Evolutionary conservation across 2,797 vertebrate genomes (phyloP), one percentile per base, ranked within the genome.

Genomic region (Melopsittacus undulatus): DNA sequence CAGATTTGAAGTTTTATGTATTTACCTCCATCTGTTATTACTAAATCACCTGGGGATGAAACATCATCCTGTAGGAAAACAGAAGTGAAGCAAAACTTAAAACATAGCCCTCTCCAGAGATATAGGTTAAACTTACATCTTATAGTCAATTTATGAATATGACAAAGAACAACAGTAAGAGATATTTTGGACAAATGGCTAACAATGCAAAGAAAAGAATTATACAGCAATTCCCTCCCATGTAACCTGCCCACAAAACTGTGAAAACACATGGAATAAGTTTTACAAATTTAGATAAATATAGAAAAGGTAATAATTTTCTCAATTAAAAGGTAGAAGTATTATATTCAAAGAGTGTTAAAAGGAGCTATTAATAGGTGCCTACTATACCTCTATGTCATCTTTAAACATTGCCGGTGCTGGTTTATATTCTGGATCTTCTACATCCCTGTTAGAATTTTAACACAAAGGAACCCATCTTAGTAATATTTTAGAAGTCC

Each of bases 361-460:
- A 54, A 90, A 85, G 15, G 9, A 89, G n/a, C 19, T 36, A 46
- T 73, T 77, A 67, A 54, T 10, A 59, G 46, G 40, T 79, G 75
- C 12, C 62, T 45, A 78, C 45, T 94, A 81, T 98, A 99, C 99
- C 98, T 99, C 99, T 97, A 99, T 98, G 85, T 99, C 99, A 93
- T 99, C 99, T 97, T 99, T 99, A 93, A 99, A 97, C 95, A 99
- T 88, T 32, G 99, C 98, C 45, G 99, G 99, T 90, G 99, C 98
- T 90, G 99, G 99, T 96, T 99, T 99, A 96, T 99, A 99, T 95
- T 99, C 99, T 81, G 99, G 99, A 96, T 99, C 99, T 97, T 99
- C 99, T 92, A 99, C 99, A 95, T 99, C 99, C 92, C 99, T 99
- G 97, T 97, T 78, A 94, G 96, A 94, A 96, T 83, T 75, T 59